A percentile compares a stretch with the other conserved stretches of the same genome.
Conservation (phyloP, 2,888 invertebrate species). For the Cheilosia pagana region DNA sequence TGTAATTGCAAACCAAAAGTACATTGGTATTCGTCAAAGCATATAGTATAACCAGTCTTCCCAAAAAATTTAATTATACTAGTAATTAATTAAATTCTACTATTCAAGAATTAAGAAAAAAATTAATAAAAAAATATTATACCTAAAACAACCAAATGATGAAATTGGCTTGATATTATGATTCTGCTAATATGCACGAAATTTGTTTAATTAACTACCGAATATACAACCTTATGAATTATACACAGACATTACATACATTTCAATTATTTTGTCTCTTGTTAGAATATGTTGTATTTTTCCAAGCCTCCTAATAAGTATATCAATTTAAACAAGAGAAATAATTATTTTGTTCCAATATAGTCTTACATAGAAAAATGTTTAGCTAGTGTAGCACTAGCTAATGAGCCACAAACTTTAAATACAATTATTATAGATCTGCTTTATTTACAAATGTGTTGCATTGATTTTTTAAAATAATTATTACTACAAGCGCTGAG, state of each 20-base stretch:
- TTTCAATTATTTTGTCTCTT: no score
- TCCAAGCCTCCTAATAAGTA: no score
- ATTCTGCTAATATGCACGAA: not conserved
- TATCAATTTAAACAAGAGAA: no score
- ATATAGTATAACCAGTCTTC: slow-evolving; percentile 66
- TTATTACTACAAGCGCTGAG: not conserved
- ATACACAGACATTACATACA: no score
- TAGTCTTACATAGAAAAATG: no score
- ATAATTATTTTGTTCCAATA: no score
- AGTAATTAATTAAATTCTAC: slow-evolving; percentile 20
- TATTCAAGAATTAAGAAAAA: slow-evolving; percentile 21
- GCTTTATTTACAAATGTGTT: no score
- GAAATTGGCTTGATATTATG: slow-evolving; percentile 3
- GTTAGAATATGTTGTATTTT: no score
- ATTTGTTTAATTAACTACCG: not conserved
- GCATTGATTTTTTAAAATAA: not conserved
- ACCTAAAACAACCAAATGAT: not conserved
- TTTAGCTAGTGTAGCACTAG: no score
- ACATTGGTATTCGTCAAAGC: slow-evolving; percentile 50
- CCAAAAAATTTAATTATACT: slow-evolving; percentile 40
- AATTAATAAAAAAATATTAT: slow-evolving; percentile 1
- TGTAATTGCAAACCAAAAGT: slow-evolving; percentile 17
- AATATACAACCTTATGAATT: no score
- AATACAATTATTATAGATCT: no score
- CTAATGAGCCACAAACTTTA: no score